Percentiles rank a stretch among this genome's conserved stretches.
Evolutionary conservation across 2,797 vertebrate species (phyloP).

Genomic region (Melanogrammus aeglefinus): DNA sequence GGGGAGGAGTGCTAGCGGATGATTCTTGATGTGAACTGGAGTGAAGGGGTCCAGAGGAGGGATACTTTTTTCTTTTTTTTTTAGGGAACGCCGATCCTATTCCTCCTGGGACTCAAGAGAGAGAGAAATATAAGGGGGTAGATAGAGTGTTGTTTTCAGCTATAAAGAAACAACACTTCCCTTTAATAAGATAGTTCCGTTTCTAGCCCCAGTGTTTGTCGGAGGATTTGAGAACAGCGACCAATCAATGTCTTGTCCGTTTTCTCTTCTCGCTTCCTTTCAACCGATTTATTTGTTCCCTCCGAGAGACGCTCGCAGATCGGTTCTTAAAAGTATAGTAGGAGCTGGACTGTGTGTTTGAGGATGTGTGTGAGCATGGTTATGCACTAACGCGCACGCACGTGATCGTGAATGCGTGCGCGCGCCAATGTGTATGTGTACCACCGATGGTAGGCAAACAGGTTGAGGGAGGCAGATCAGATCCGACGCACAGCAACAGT

Average conservation of each 20-base stretch:
- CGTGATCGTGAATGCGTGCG: slow-evolving; percentile 14
- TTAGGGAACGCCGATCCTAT: slow-evolving; percentile 51
- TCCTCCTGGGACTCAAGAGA: slow-evolving; percentile 33
- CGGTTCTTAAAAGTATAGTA: slow-evolving; percentile 29
- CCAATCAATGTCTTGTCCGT: neutral
- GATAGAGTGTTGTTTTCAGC: neutral
- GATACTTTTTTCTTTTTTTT: slow-evolving; percentile 65
- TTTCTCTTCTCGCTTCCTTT: neutral
- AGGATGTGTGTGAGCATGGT: slow-evolving; percentile 19
- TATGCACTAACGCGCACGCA: slow-evolving; percentile 35
- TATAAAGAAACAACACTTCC: neutral
- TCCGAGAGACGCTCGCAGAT: neutral
- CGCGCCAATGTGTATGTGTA: slow-evolving; percentile 14
- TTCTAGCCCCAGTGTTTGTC: neutral
- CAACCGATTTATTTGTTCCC: neutral
- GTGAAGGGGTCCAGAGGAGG: slow-evolving; percentile 74
- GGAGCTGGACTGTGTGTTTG: slow-evolving; percentile 34
- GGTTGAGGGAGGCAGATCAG: slow-evolving; percentile 78
- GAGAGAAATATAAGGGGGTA: neutral
- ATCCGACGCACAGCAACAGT: slow-evolving; percentile 80
- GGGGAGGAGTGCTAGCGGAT: slow-evolving; percentile 12
- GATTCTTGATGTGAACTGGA: slow-evolving; percentile 67
- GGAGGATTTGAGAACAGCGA: neutral
- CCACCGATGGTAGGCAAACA: slow-evolving; percentile 65
- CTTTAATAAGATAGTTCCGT: neutral